These are phyloP conservation scores for Agelaius phoeniceus DNA, from an alignment of 2,113 vertebrate genomes.

Conservation along the genomic window DNA sequence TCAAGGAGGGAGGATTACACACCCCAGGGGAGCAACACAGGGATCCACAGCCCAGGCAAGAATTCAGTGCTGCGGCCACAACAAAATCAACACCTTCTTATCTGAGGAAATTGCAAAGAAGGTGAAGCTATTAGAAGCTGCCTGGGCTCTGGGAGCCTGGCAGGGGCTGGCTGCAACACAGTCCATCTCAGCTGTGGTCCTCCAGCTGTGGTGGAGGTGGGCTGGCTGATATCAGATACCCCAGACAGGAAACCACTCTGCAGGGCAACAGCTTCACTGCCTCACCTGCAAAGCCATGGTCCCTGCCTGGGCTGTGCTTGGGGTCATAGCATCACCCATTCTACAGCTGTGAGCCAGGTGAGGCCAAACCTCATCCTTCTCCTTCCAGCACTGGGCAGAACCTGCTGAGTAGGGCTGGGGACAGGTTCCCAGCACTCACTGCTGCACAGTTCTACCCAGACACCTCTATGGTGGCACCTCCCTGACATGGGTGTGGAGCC, in stretches of 20 bases:
- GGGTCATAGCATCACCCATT: rapidly evolving
- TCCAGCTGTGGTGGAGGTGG: neutral
- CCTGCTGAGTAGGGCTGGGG: neutral
- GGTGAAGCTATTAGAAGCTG: neutral
- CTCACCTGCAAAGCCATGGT: neutral
- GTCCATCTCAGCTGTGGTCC: neutral
- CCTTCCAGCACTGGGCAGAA: neutral
- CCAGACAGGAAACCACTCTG: neutral
- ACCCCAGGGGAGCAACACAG: neutral
- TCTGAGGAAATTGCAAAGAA: neutral
- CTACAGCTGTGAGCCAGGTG: neutral
- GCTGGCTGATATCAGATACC: neutral
- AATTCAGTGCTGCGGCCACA: neutral
- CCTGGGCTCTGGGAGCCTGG: rapidly evolving
- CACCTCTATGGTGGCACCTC: neutral
- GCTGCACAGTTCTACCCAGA: neutral
- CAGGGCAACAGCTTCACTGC: neutral
- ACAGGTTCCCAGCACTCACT: neutral
- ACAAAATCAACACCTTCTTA: neutral
- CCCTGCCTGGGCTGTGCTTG: neutral
- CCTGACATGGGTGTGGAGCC: rapidly evolving
- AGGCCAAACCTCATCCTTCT: neutral
- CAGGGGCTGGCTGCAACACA: neutral
- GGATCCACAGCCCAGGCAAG: neutral
- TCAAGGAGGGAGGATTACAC: neutral